Conservation (phyloP, 2,888 invertebrate genomes). For the Hydraecia micacea region DNA sequence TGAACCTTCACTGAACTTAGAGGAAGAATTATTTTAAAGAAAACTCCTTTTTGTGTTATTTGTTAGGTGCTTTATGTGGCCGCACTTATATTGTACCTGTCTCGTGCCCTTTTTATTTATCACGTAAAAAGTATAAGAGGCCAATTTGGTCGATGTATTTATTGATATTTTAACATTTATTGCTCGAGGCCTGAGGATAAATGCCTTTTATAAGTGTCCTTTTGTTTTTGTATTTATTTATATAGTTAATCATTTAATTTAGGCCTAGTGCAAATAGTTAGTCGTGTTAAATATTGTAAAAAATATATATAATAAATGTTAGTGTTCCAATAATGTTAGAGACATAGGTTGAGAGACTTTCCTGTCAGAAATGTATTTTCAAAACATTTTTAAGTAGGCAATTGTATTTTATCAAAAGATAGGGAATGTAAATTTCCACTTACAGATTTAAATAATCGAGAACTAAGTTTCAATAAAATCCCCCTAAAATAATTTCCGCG, state of each 20-base stretch:
- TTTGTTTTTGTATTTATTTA: not conserved
- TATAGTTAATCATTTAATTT: not conserved
- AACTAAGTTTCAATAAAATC: not conserved
- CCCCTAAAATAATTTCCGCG: not conserved
- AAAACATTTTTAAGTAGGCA: no score
- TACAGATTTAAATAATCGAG: not conserved
- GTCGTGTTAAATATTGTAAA: not conserved
- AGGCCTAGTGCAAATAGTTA: not conserved
- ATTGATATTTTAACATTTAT: conserved; percentile 1
- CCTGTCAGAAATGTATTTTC: not conserved
- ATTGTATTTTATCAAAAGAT: not conserved
- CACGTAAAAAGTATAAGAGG: not conserved
- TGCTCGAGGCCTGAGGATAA: no score
- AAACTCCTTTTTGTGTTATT: not conserved
- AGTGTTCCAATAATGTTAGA: not conserved
- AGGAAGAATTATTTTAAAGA: not conserved
- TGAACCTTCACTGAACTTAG: not conserved
- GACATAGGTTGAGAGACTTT: not conserved
- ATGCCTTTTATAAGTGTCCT: not conserved
- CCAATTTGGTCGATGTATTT: conserved; percentile 4
- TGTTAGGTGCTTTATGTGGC: not conserved
- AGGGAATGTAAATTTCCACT: not conserved
- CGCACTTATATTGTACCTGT: not conserved
- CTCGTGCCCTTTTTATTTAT: conserved; percentile 11
- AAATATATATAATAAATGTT: not conserved